Evolutionary conservation across 1,140 invertebrate genomes (phyloP), one percentile per base, ranked within the genome.

Genomic region (Branchinecta lynchi): DNA sequence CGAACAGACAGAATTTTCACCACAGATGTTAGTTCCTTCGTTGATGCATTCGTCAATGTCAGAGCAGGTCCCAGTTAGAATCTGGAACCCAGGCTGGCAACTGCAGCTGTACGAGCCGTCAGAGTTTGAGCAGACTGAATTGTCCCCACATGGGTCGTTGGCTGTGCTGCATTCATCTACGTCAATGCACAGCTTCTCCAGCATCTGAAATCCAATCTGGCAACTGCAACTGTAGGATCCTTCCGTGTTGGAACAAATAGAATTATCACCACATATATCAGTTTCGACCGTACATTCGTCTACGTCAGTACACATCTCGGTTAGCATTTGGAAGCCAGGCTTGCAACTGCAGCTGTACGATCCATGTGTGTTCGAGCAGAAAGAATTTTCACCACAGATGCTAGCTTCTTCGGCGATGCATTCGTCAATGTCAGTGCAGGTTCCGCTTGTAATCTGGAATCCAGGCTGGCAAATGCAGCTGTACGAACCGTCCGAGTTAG

Each of bases 281-380:
- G 65, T 45, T 0, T 83, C 84, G 7, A 82, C 81, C 0, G 78
- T 75, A 73, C 88, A 90, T 75, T 90, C 89, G 74, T 90, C 84
- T 8, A 89, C 79, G 75, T 87, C 32, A 32, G 32, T 32, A 32
- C 32, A 32, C 71, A 81, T n/a, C n/a, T n/a, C n/a, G n/a, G n/a
- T 71, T 80, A n/a, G 79, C 20, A 79, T 79, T 73, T 83, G 82
- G 74, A 86, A 89, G 10, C 89, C 89, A 71, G 83, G 81, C 72
- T 86, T 85, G 76, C 92, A 95, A 17, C 84, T 82, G 75, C 92
- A 95, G 68, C 85, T 83, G 77, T 86, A 94, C 10, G 89, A 89
- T 3, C 92, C 92, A 5, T 85, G 78, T 0, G 86, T 88, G 77
- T 95, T 95, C n/a, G 87, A 78, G 76, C 93, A 94, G 10, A 84